Percentiles rank a stretch among this genome's conserved stretches.
These are phyloP conservation scores for Esox lucius DNA, from an alignment of 2,797 vertebrate genomes.

Conservation along the genomic window DNA sequence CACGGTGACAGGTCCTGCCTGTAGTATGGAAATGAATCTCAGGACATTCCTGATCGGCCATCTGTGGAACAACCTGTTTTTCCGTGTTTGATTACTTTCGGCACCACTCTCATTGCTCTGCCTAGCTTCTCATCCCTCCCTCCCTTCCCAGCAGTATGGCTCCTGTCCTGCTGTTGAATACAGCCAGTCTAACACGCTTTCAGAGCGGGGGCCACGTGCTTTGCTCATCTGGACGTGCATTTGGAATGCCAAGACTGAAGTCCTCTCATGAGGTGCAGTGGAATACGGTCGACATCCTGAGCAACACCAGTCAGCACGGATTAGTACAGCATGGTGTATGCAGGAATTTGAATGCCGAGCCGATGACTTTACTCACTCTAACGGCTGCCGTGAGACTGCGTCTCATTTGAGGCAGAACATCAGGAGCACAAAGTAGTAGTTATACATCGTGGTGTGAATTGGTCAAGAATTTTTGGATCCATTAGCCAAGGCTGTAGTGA, in stretches of 20 bases:
- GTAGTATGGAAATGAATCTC: constrained; percentile 60
- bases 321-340: constrained; percentile 52
- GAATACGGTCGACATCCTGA: too few species aligned
- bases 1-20: constrained; percentile 59
- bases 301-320: neutral
- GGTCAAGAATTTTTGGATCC: neutral
- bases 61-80: constrained; percentile 72
- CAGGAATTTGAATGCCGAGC: constrained; percentile 56
- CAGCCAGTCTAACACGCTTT: neutral
- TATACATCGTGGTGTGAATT: constrained; percentile 3
- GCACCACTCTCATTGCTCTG: neutral
- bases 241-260: neutral
- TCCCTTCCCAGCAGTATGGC: neutral
- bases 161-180: constrained; percentile 23
- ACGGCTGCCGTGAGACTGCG: constrained; percentile 43
- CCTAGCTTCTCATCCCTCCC: constrained; percentile 29
- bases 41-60: constrained; percentile 64
- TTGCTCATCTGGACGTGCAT: neutral
- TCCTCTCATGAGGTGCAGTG: neutral
- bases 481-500: neutral
- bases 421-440: constrained; percentile 21
- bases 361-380: constrained; percentile 19
- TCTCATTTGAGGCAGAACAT: constrained; percentile 14
- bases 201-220: neutral
- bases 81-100: constrained; percentile 62